Evolutionary conservation across 2,113 vertebrate genomes (phyloP).

Genomic region (Rafetus swinhoei): DNA sequence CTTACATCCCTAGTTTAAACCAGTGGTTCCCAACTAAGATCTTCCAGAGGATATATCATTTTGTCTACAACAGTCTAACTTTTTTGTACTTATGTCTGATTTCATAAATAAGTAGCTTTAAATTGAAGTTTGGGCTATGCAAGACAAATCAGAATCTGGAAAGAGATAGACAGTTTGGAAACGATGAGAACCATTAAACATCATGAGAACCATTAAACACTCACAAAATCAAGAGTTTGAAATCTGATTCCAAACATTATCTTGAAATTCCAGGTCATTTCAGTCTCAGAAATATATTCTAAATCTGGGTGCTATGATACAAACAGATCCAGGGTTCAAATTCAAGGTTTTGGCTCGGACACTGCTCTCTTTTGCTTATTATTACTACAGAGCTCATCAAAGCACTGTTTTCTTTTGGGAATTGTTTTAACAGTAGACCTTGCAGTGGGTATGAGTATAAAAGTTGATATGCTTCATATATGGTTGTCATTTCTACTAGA

Average conservation of each 20-base stretch:
- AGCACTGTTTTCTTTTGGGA: neutral
- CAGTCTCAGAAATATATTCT: neutral
- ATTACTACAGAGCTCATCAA: neutral
- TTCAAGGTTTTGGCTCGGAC: neutral
- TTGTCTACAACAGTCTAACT: too few relatives aligned
- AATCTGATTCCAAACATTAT: neutral
- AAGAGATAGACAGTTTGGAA: too few relatives aligned
- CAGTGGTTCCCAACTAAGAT: too few relatives aligned
- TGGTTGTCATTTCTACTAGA: neutral
- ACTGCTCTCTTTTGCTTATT: neutral
- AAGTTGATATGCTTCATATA: neutral
- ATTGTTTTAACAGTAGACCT: neutral
- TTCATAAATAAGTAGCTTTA: too few relatives aligned
- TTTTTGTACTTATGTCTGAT: too few relatives aligned
- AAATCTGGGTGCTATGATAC: neutral
- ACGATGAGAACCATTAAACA: neutral
- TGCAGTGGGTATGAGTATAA: neutral
- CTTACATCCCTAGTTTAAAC: neutral
- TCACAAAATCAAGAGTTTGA: neutral
- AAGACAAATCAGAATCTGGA: too few relatives aligned
- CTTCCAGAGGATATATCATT: too few relatives aligned
- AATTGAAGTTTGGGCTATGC: too few relatives aligned
- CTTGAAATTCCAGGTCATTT: neutral
- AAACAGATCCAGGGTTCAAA: neutral
- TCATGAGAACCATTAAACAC: neutral